These are phyloP conservation scores for Archegozetes longisetosus DNA, from an alignment of 1,140 invertebrate genomes.

Conservation along the genomic window DNA sequence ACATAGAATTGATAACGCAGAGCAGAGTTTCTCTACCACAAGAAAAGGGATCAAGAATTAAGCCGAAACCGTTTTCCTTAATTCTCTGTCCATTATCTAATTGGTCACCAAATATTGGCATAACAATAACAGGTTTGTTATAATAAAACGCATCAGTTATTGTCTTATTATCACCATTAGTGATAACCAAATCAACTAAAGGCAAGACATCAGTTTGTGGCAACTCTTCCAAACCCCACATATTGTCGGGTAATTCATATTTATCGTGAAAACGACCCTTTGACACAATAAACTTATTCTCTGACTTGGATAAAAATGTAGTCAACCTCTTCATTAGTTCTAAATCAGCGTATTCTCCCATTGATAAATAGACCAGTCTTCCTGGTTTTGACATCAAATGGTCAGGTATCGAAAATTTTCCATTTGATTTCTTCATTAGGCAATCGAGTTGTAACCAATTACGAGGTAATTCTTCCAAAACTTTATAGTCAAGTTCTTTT, in stretches of 20 bases:
- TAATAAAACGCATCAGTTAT: conserved; percentile 8
- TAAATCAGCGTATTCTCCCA: conserved; percentile 17
- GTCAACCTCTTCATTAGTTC: neutral
- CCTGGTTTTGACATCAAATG: neutral
- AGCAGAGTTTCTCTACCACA: neutral
- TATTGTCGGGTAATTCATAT: conserved; percentile 8
- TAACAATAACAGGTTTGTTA: conserved; percentile 14
- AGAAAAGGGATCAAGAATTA: neutral
- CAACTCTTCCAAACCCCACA: conserved; percentile 9
- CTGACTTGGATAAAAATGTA: neutral
- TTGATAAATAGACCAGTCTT: neutral
- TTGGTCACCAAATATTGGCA: conserved; percentile 16
- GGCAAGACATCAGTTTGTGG: neutral
- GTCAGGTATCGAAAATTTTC: no score
- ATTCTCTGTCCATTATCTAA: conserved; percentile 14
- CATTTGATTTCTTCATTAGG: neutral
- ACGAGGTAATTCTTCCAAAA: neutral
- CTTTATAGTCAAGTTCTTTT: conserved; percentile 16
- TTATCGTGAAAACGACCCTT: conserved; percentile 1
- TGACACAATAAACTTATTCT: conserved; percentile 10
- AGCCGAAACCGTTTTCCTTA: conserved; percentile 8
- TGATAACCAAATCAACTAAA: conserved; percentile 13
- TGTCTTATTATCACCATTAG: conserved; percentile 22
- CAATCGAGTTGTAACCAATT: conserved; percentile 5
- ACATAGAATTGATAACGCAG: neutral